Base-by-base conservation (phyloP, 2,113 vertebrate genomes). In the Porphyrio hochstetteri region DNA sequence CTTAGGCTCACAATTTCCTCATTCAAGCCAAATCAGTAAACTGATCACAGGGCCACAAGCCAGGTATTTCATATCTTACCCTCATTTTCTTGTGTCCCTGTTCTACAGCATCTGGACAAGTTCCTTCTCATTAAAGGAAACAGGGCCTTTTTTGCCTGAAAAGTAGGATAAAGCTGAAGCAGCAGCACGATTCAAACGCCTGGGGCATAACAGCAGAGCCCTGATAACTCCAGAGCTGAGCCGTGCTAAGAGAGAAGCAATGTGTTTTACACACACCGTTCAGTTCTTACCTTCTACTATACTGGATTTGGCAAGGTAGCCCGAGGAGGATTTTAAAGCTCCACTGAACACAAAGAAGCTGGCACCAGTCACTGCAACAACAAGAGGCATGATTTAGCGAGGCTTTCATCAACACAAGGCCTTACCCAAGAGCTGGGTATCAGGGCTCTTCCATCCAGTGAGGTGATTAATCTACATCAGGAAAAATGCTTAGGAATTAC, bases 341-440 rank as follows among this genome's bases (percentile, higher is more conserved):
- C 99, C 99, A 55, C 99, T 99, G 98, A 99, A 99, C 95, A 99
- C 99, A 96, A 99, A 99, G 98, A 99, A 99, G 96, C 99, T 99
- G 97, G 99, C 99, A 91, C 99, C 99, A 59, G 99, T 99, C 89
- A 99, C 99, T 99, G 97, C 72, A 98, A 98, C 33, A 76, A 94
- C 31, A 92, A 86, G 1, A 95, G 16, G 86, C 93, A 82, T 69
- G 76, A 88, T 68, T 96, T 77, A 96, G 68, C 50, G 60, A 89
- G 75, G 82, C 50, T 94, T 48, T 84, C 1, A 1, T n/a, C 48
- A 57, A 40, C 80, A 50, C 59, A 35, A 29, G 35, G 33, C 64
- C 52, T 79, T 46, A 35, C 48, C 21, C 16, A 64, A 65, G 35
- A 77, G 38, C 50, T 14, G 3, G 64, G 31, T 81, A 82, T 36